Percentiles rank a stretch among this genome's conserved stretches.
phyloP scores from a whole-genome alignment of 2,888 invertebrate species.

The Machimus atricapillus region DNA sequence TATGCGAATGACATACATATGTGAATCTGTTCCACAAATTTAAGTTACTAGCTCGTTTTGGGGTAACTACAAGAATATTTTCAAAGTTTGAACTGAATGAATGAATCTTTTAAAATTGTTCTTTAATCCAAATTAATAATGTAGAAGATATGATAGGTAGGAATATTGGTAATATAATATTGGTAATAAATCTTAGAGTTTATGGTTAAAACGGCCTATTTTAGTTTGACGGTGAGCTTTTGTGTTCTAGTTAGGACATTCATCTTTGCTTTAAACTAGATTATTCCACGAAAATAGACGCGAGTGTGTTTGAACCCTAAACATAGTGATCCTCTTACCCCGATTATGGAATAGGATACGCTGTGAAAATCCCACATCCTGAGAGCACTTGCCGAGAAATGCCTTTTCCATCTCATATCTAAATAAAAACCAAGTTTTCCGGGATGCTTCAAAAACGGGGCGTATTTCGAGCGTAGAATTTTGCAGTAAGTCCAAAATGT shows the following conservation, averaged over 20 bases:
- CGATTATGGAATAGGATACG: not conserved
- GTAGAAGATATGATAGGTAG: not conserved
- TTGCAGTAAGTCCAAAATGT: not conserved
- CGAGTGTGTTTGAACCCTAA: not conserved
- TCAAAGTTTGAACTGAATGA: not conserved
- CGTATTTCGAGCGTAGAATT: not conserved
- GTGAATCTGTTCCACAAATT: too few species aligned
- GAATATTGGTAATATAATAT: too few species aligned
- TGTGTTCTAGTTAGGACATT: not conserved
- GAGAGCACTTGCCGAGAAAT: not conserved
- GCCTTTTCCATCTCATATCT: constrained; percentile 1
- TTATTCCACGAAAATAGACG: not conserved
- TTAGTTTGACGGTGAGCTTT: not conserved
- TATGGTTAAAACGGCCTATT: not conserved
- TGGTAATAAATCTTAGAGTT: not conserved
- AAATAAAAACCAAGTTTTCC: constrained; percentile 10
- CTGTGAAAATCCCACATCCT: not conserved
- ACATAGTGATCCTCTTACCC: not conserved
- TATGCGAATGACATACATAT: too few species aligned
- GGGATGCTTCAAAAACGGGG: not conserved
- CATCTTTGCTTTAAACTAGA: not conserved
- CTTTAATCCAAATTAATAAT: not conserved
- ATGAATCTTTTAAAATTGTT: not conserved
- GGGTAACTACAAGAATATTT: not conserved
- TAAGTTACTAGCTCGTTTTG: not conserved